Evolutionary conservation across 2,888 invertebrate species (phyloP), one percentile per base, ranked within the genome.

Genomic region (Eilema sororculum): DNA sequence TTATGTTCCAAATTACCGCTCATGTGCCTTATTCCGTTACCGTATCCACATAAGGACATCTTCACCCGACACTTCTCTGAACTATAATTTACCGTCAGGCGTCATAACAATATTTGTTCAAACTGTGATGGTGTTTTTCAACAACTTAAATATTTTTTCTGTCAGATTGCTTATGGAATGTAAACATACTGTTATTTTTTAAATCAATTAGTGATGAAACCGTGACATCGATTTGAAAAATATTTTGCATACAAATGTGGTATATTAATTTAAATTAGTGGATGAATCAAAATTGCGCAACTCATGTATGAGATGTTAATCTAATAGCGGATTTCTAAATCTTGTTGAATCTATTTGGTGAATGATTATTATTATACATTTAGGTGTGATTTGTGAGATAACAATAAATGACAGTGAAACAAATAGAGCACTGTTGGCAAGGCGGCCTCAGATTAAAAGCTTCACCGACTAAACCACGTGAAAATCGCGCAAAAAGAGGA

Each of bases 401-500:
- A 74, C 70, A 73, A 79, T 80, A 79, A 78, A 80, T 74, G 75
- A 86, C 79, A 83, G 78, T 78, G 76, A 82, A 87, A 89, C 91
- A 91, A 93, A 93, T 93, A 90, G 90, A 91, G 90, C 89, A 87
- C 89, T 84, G 86, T 80, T 84, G 83, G 87, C 87, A 91, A 94
- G 93, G 93, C 93, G 91, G 91, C 86, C 87, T 87, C 89, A 93
- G 94, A 95, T 95, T 94, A 95, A 95, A 95, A 94, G 94, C 94
- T 91, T 89, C 90, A 90, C 89, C 92, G 93, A 90, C 91, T 93
- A 92, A 95, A 94, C 95, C 95, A 95, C 94, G 94, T 94, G 95
- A 94, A 95, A 94, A 95, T 94, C 93, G 94, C 82, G 90, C 95
- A 95, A 95, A 95, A 94, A 95, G 93, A 93, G 90, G 94, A 95